phyloP scores from a whole-genome alignment of 2,888 invertebrate species.

The Romanomermis culicivorax region DNA sequence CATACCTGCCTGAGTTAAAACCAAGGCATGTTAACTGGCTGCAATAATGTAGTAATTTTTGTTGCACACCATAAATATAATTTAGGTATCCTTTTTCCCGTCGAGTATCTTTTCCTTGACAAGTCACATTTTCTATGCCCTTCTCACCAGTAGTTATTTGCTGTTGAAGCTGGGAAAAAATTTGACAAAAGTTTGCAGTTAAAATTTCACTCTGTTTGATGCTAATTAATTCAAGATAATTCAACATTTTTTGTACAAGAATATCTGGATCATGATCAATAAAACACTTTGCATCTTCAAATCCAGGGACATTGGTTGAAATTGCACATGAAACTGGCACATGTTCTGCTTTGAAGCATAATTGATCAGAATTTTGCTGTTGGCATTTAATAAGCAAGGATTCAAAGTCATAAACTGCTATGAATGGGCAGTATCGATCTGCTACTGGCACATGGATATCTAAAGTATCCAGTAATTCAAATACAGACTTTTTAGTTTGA shows the following conservation, averaged over 20 bases:
- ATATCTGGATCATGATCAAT: background rate
- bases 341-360: background rate
- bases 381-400: background rate
- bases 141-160: background rate
- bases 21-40: background rate
- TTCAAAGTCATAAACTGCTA: slow-evolving; percentile 4
- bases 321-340: background rate
- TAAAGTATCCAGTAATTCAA: no score
- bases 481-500: no score
- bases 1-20: slow-evolving; percentile 2
- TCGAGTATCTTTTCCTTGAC: background rate
- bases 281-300: background rate
- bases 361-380: background rate
- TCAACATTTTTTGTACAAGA: background rate
- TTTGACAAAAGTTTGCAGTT: background rate
- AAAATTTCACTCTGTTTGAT: background rate
- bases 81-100: background rate
- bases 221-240: background rate
- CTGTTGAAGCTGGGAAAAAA: background rate
- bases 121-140: no score
- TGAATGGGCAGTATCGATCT: background rate
- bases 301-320: slow-evolving; percentile 1
- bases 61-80: background rate
- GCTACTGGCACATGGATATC: no score
- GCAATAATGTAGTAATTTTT: background rate